Base-by-base conservation (phyloP, 1,140 invertebrate species). In the Cotesia chilonis region DNA sequence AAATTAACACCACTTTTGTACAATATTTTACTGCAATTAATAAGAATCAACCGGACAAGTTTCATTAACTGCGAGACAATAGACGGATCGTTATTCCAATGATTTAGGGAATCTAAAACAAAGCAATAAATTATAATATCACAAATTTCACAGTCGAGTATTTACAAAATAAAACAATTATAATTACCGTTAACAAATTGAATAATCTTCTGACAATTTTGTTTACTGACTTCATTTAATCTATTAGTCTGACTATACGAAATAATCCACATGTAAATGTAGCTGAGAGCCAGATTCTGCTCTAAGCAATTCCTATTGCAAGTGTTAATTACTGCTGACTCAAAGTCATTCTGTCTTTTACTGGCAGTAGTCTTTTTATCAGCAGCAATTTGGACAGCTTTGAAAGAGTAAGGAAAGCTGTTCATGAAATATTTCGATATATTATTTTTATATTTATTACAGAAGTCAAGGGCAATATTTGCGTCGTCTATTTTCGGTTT, bases 341-440 rank as follows among this genome's bases (percentile, higher is more conserved):
- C 38, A 75, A 79, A 80, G 68, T 86, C 81, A 20, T 73, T 65
- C 60, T 82, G 80, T 9, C 75, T 76, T 73, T 82, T 84, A 28
- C 28, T 28, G 37, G 54, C 79, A 5, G 20, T 57, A 47, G 6
- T 76, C 69, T 76, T 28, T 63, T 65, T 55, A 65, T 4, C 4
- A 38, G 6, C 41, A 2, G 5, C 41, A 71, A 17, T 65, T 75
- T 68, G 61, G 68, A 81, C 82, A 76, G 20, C 81, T 79, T 47
- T 47, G 5, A 47, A 47, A 10, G 41, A 47, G 79, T 90, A 91
- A 2, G 90, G 90, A 77, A 91, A 90, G 37, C 83, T 81, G n/a
- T 76, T 78, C 5, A 89, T 80, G 68, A 89, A 88, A 82, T 87
- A 87, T 76, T 84, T 85, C 2, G 80, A 80, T 77, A 90, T 91